Evolutionary conservation across 2,113 vertebrate genomes (phyloP).

Genomic region (Siniperca chuatsi): DNA sequence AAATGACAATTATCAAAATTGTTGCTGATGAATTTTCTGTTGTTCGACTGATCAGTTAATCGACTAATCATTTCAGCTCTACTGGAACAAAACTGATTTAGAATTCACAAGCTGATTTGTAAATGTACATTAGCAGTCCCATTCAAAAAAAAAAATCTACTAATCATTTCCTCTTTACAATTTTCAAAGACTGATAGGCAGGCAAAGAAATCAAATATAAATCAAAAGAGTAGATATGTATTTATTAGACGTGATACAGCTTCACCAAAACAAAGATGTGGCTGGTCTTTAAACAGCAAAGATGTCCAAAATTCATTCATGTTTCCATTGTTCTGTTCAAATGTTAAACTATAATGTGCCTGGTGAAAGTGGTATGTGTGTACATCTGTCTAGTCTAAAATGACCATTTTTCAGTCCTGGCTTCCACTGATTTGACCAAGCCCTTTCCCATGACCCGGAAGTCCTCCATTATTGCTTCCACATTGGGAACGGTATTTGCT

Average conservation of each 20-base stretch:
- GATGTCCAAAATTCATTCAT: background rate
- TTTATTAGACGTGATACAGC: constrained; percentile 57
- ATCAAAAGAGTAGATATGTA: constrained; percentile 12
- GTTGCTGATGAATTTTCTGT: background rate
- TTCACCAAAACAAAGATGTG: constrained; percentile 15
- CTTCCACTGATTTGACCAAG: constrained; percentile 89
- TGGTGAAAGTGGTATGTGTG: background rate
- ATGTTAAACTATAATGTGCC: background rate
- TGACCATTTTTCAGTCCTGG: constrained; percentile 91
- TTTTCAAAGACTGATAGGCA: background rate
- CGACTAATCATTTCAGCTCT: background rate
- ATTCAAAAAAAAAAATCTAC: background rate
- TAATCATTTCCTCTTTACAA: background rate
- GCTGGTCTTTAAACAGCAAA: background rate
- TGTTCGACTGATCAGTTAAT: too few relatives aligned
- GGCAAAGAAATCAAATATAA: background rate
- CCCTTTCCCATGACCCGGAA: constrained; percentile 90
- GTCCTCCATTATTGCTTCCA: constrained; percentile 94
- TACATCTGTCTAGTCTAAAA: constrained; percentile 79
- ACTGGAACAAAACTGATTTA: background rate
- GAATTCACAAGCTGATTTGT: background rate
- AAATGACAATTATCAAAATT: background rate
- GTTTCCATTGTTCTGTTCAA: background rate
- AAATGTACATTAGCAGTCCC: background rate
- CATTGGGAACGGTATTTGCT: constrained; percentile 86